These are phyloP conservation scores for Oegoconia quadripuncta DNA, from an alignment of 2,888 invertebrate genomes.

Conservation along the genomic window DNA sequence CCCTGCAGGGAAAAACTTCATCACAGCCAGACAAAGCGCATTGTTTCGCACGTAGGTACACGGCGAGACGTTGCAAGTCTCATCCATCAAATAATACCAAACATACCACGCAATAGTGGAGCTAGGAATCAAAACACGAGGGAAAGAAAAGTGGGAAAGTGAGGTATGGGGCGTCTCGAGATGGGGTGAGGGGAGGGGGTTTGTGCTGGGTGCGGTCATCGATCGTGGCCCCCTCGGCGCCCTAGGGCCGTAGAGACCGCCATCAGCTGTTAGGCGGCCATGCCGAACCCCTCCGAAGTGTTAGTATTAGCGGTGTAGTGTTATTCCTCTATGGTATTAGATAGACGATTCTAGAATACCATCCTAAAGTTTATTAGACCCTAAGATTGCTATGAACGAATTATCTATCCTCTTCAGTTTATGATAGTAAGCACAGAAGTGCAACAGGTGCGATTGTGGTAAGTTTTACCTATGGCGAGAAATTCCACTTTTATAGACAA, in stretches of 20 bases:
- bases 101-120: constrained; percentile 26
- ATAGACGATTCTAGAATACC: too few species aligned
- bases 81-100: constrained; percentile 37
- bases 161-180: constrained; percentile 52
- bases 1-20: constrained; percentile 2
- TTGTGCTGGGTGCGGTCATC: constrained; percentile 64
- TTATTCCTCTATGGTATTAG: too few species aligned
- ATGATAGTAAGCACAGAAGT: too few species aligned
- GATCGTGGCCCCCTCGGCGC: constrained; percentile 53
- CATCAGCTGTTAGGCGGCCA: constrained; percentile 65
- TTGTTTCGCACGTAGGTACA: constrained; percentile 5
- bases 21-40: constrained; percentile 11
- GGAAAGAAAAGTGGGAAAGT: constrained; percentile 72
- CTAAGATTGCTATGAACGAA: too few species aligned
- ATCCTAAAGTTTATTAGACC: too few species aligned
- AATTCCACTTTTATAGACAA: too few species aligned
- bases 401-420: too few species aligned
- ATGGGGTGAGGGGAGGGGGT: constrained; percentile 42
- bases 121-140: constrained; percentile 38
- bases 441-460: too few species aligned
- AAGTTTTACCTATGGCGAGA: too few species aligned
- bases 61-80: constrained; percentile 20
- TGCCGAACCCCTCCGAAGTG: too few species aligned
- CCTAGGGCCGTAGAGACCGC: constrained; percentile 47
- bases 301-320: too few species aligned